phyloP scores from a whole-genome alignment of 2,797 vertebrate species.

The Protosalanx chinensis region DNA sequence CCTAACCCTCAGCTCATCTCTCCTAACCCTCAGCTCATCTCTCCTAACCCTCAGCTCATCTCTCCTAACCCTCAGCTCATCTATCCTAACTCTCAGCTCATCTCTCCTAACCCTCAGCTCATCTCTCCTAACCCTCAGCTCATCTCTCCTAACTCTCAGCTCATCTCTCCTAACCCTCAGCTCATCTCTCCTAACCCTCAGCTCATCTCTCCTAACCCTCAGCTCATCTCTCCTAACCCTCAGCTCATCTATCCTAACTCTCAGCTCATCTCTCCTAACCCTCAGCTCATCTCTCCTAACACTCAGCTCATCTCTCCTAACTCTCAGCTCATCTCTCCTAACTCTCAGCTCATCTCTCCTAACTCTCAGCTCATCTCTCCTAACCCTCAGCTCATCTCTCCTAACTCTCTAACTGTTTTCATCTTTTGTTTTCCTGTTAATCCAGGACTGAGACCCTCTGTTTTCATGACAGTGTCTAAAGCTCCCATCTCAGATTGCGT shows the following conservation, averaged over 20 bases:
- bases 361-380: constrained; percentile 44
- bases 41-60: constrained; percentile 42
- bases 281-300: constrained; percentile 37
- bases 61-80: constrained; percentile 42
- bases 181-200: too few relatives aligned
- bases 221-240: constrained; percentile 41
- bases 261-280: too few relatives aligned
- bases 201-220: constrained; percentile 44
- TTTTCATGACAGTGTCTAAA: constrained; percentile 49
- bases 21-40: constrained; percentile 28
- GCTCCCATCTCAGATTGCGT: constrained; percentile 64
- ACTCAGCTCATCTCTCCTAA: constrained; percentile 42
- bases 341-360: constrained; percentile 33
- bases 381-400: constrained; percentile 42
- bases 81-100: too few relatives aligned
- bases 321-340: constrained; percentile 15
- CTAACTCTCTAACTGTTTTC: constrained; percentile 39
- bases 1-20: constrained; percentile 23
- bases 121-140: constrained; percentile 42
- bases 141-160: constrained; percentile 40
- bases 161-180: too few relatives aligned
- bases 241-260: too few relatives aligned
- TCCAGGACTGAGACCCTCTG: constrained; percentile 55
- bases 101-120: constrained; percentile 14
- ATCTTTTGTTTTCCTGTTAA: constrained; percentile 26